These are phyloP conservation scores for Odontamblyopus rebecca DNA, from an alignment of 2,797 vertebrate genomes.

Conservation along the genomic window DNA sequence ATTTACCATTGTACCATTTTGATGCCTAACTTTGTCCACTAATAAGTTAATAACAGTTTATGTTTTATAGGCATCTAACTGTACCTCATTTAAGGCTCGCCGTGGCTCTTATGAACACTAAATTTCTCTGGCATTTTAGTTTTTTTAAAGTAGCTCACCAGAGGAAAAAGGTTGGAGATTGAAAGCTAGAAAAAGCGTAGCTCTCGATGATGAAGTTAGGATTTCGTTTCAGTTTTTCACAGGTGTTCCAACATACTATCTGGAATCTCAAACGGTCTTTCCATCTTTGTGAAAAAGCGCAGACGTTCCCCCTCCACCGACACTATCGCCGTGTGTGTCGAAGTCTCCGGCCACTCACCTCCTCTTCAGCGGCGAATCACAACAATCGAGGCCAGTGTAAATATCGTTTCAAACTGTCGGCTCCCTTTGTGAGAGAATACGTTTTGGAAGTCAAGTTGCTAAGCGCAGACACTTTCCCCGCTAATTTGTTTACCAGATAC, in stretches of 20 bases:
- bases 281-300: background rate
- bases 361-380: constrained; percentile 20
- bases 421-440: constrained; percentile 27
- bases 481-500: constrained; percentile 44
- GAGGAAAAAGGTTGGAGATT: background rate
- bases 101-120: too few species aligned
- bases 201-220: too few species aligned
- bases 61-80: too few species aligned
- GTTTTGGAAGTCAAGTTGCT: constrained; percentile 28
- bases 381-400: constrained; percentile 29
- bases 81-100: too few species aligned
- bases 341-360: constrained; percentile 20
- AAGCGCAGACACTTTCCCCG: constrained; percentile 27
- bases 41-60: too few species aligned
- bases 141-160: too few species aligned
- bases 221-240: background rate
- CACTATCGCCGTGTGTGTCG: constrained; percentile 70
- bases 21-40: too few species aligned
- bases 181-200: background rate
- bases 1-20: too few species aligned
- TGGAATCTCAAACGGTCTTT: background rate
- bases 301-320: constrained; percentile 64
- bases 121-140: too few species aligned
- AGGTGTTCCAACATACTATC: background rate
- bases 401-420: constrained; percentile 31